Conservation (phyloP, 2,888 invertebrate species). For the Netelia virgata region DNA sequence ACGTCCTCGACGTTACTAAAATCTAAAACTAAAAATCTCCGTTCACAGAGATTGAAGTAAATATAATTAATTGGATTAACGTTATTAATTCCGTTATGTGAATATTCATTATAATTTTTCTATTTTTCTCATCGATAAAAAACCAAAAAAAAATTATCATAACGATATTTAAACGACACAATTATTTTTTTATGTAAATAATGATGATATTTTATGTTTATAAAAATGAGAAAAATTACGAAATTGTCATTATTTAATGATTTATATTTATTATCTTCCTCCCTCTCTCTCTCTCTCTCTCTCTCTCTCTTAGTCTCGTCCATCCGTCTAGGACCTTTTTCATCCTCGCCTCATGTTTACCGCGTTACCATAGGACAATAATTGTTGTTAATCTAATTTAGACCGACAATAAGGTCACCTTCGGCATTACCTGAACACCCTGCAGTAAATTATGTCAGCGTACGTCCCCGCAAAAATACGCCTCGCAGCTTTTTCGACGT, state of each 20-base stretch:
- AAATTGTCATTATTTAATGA: no score
- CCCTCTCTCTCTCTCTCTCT: neutral
- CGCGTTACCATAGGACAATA: constrained; percentile 58
- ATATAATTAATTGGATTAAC: constrained; percentile 15
- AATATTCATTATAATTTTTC: neutral
- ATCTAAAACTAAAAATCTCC: no score
- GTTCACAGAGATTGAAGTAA: no score
- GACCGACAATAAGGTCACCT: constrained; percentile 60
- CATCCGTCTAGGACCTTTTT: neutral
- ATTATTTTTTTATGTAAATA: no score
- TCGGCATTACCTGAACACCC: constrained; percentile 1
- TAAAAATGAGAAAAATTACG: no score
- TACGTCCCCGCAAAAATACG: neutral
- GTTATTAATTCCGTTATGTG: neutral
- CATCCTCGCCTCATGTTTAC: constrained; percentile 21
- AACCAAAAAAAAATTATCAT: no score
- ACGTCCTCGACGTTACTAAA: neutral
- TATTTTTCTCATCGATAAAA: neutral
- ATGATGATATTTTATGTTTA: no score
- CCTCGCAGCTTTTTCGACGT: constrained; percentile 24
- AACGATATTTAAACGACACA: no score
- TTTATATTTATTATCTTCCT: no score
- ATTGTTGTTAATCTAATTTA: constrained; percentile 67
- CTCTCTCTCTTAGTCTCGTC: neutral
- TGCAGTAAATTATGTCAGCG: neutral